Conservation (phyloP, 2,797 vertebrate species). For the Acropternis orthonyx region DNA sequence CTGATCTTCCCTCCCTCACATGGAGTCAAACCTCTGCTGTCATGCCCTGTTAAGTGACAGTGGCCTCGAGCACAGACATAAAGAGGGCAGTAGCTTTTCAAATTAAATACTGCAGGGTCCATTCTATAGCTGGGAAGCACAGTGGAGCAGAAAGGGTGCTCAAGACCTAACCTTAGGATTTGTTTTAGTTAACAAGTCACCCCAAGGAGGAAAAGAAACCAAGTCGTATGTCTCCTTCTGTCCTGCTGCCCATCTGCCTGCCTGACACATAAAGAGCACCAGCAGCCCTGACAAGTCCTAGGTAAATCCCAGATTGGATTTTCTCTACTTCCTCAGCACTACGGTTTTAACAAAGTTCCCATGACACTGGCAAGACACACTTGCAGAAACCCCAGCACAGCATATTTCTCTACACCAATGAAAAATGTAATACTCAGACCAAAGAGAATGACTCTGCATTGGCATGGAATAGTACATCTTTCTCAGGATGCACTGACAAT, state of each 20-base stretch:
- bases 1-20: neutral
- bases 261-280: neutral
- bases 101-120: neutral
- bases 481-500: neutral
- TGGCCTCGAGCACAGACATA: neutral
- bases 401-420: neutral
- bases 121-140: neutral
- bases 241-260: neutral
- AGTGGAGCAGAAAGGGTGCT: neutral
- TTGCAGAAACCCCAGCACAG: conserved; percentile 8
- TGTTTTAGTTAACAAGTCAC: neutral
- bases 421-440: conserved; percentile 7
- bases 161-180: neutral
- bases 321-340: neutral
- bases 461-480: neutral
- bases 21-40: neutral
- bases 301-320: conserved; percentile 15
- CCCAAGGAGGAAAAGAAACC: neutral
- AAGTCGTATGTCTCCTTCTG: neutral
- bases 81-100: neutral
- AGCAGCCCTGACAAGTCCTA: neutral
- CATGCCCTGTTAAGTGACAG: neutral
- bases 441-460: neutral
- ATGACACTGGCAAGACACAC: neutral
- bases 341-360: neutral